Conservation (phyloP, 1,140 invertebrate species). For the Pseudomyrmex pallidus region DNA sequence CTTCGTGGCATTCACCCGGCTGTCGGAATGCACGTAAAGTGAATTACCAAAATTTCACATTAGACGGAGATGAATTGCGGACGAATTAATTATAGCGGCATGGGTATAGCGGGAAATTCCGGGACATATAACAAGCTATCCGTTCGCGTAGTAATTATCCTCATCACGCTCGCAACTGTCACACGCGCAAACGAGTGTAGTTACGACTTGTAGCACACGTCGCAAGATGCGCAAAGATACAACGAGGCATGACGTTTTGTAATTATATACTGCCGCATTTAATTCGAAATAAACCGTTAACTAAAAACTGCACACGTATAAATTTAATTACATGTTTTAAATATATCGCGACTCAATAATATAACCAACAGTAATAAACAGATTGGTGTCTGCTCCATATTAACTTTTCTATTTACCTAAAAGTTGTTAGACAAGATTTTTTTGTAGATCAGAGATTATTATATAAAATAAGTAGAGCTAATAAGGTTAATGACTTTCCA, state of each 20-base stretch:
- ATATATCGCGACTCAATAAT: not conserved
- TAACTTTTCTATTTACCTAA: conserved; percentile 5
- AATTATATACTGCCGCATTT: conserved; percentile 18
- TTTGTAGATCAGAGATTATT: not conserved
- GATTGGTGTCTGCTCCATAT: too few species aligned
- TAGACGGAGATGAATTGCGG: not conserved
- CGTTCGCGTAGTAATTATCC: conserved; percentile 23
- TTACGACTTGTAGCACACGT: not conserved
- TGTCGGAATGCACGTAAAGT: conserved; percentile 5
- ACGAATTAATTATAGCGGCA: too few species aligned
- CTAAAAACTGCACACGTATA: not conserved
- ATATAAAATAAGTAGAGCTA: not conserved
- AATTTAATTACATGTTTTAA: not conserved
- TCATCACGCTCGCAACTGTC: not conserved
- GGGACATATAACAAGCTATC: conserved; percentile 4
- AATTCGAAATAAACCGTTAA: not conserved
- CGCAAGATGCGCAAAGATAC: not conserved
- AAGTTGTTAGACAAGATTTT: conserved; percentile 1
- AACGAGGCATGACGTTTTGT: conserved; percentile 7
- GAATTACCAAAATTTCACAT: conserved; percentile 12
- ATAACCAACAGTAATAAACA: too few species aligned
- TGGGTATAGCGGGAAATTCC: not conserved
- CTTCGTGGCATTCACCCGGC: conserved; percentile 3
- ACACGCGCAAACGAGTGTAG: not conserved
- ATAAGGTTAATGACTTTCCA: conserved; percentile 7